Base-by-base conservation (phyloP, 2,113 vertebrate species). In the Catharus fuscescens region DNA sequence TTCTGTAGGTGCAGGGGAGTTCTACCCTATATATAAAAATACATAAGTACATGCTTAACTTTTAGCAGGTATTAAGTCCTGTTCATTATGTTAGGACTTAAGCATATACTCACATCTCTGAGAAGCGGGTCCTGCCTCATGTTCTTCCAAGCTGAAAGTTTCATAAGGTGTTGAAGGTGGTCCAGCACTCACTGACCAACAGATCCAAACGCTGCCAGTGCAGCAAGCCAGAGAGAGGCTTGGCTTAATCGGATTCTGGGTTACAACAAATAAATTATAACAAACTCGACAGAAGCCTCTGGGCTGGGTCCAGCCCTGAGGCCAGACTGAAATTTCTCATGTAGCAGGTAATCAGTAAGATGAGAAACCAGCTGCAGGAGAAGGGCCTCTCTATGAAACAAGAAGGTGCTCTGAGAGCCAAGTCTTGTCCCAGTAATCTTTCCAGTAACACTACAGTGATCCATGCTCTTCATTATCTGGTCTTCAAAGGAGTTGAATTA, bases 301-400 rank as follows among this genome's bases (percentile, higher is more conserved):
- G 93, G 92, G 93, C 60, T 2, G 21, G n/a, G 64, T 96, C 93
- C 95, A 97, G 81, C 74, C 67, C 60, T 93, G 85, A 95, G 89
- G 72, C 90, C 88, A 90, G 90, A 94, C 85, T 94, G 94, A 96
- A 96, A 93, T 96, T 96, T 97, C 85, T 96, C 95, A 95, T 96
- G 76, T 96, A 94, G 88, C 94, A 96, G 94, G 90, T 96, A 96
- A 97, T 97, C 94, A 96, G 96, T 96, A 96, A 96, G 88, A 96
- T 88, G 96, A 95, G 95, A 96, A 95, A 83, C 29, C 79, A 92
- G 82, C 85, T 95, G 82, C 71, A 94, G 77, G 52, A 42, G 44
- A 92, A 97, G 53, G 90, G 92, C 93, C 85, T 94, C 84, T 89
- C 92, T 44, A 8, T 69, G 69, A 91, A 97, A 86, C 59, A 62